These are phyloP conservation scores for Passer domesticus DNA, from an alignment of 2,113 vertebrate species.

Conservation along the genomic window DNA sequence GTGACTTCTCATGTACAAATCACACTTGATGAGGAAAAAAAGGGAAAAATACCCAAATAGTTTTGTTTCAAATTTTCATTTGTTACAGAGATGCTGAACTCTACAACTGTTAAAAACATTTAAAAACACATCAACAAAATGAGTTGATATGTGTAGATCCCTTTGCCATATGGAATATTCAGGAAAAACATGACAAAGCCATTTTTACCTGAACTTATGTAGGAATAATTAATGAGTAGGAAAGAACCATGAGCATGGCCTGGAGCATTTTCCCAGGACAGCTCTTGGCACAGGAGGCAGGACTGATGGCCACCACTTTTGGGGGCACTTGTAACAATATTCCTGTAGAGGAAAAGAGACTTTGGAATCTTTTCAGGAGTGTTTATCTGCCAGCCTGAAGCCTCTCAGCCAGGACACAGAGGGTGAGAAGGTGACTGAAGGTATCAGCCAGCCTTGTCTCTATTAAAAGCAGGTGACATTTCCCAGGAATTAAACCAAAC, in stretches of 20 bases:
- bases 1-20: neutral
- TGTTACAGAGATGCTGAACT: neutral
- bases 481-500: neutral
- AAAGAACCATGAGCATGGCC: neutral
- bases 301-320: neutral
- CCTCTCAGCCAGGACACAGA: neutral
- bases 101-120: neutral
- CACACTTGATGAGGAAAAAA: neutral
- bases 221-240: neutral
- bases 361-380: neutral
- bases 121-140: neutral
- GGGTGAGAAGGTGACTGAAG: neutral
- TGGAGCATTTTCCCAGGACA: neutral
- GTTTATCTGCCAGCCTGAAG: neutral
- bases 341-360: neutral
- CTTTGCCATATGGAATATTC: neutral
- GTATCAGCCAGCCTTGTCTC: neutral
- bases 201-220: rapidly evolving
- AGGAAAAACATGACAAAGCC: neutral
- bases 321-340: neutral
- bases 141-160: neutral
- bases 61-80: neutral
- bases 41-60: neutral
- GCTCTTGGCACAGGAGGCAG: neutral
- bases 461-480: neutral